These are phyloP conservation scores for Onthophagus sagittarius DNA, from an alignment of 2,888 invertebrate genomes.

Conservation along the genomic window DNA sequence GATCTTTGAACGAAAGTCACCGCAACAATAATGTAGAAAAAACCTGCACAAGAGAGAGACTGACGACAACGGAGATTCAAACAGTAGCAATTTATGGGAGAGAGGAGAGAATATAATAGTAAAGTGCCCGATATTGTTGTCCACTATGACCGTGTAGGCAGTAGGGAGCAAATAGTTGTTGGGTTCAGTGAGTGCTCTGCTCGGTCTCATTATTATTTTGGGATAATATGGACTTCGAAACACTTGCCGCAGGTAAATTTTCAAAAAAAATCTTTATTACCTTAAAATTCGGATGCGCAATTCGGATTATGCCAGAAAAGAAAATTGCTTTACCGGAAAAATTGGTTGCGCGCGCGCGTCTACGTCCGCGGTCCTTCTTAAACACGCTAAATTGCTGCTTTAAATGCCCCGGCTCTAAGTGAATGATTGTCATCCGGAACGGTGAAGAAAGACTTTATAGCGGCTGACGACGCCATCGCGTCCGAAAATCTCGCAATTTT, in stretches of 20 bases:
- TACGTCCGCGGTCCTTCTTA: constrained; percentile 19
- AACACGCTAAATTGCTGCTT: constrained; percentile 37
- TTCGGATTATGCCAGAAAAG: neutral
- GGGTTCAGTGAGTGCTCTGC: constrained; percentile 37
- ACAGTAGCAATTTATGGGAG: constrained; percentile 13
- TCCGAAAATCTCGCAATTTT: neutral
- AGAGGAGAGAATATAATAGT: constrained; percentile 21
- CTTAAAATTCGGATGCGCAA: constrained; percentile 9
- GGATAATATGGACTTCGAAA: constrained; percentile 40
- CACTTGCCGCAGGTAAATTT: constrained; percentile 46
- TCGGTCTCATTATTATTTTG: neutral
- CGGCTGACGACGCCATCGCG: neutral
- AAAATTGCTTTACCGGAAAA: neutral
- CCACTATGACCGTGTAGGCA: constrained; percentile 27
- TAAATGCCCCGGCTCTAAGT: constrained; percentile 38
- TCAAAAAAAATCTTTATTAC: neutral
- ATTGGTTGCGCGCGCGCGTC: neutral
- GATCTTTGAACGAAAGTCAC: too few species aligned
- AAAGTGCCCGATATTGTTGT: constrained; percentile 34
- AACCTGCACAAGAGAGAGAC: neutral
- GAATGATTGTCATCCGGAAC: constrained; percentile 38
- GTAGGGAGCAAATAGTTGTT: constrained; percentile 31
- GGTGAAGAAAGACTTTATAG: constrained; percentile 21
- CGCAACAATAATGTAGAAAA: neutral
- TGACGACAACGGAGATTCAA: constrained; percentile 1